Conservation (phyloP, 2,888 invertebrate genomes). For the Nematopogon swammerdamellus region DNA sequence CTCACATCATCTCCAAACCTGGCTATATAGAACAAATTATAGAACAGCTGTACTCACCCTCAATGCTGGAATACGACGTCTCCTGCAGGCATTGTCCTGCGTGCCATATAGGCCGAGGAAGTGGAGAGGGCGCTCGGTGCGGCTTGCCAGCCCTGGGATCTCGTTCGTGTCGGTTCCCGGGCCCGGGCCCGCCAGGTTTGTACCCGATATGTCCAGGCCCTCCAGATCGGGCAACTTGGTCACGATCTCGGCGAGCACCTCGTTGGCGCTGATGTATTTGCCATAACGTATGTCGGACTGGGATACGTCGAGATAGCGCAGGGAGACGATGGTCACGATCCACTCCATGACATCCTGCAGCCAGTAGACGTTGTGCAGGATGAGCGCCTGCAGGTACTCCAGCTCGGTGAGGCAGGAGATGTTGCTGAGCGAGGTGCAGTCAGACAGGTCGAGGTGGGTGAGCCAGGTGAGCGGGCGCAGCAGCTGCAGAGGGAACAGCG, state of each 20-base stretch:
- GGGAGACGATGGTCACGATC: slow-evolving; percentile 54
- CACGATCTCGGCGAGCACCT: slow-evolving; percentile 68
- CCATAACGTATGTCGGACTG: slow-evolving; percentile 69
- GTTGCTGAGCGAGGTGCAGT: slow-evolving; percentile 60
- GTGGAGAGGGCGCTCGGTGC: slow-evolving; percentile 74
- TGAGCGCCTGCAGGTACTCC: slow-evolving; percentile 67
- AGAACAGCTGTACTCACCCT: slow-evolving; percentile 55
- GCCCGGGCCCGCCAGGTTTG: slow-evolving; percentile 88
- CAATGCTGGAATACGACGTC: slow-evolving; percentile 88
- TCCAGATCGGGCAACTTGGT: slow-evolving; percentile 69
- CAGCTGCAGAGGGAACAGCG: slow-evolving; percentile 51
- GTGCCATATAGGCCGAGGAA: slow-evolving; percentile 93
- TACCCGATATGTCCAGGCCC: slow-evolving; percentile 92
- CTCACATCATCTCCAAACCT: too few relatives aligned
- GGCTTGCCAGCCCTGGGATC: slow-evolving; percentile 81
- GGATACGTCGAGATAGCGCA: slow-evolving; percentile 81
- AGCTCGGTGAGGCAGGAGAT: slow-evolving; percentile 71
- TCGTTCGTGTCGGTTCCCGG: slow-evolving; percentile 46
- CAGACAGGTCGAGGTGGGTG: slow-evolving; percentile 69
- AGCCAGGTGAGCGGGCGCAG: slow-evolving; percentile 59
- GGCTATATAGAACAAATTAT: too few relatives aligned
- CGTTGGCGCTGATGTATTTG: slow-evolving; percentile 72
- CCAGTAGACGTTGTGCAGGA: slow-evolving; percentile 77
- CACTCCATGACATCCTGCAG: slow-evolving; percentile 60
- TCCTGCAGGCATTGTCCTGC: slow-evolving; percentile 82